These are phyloP conservation scores for Sylvietta virens DNA, from an alignment of 2,113 vertebrate species.

Conservation along the genomic window DNA sequence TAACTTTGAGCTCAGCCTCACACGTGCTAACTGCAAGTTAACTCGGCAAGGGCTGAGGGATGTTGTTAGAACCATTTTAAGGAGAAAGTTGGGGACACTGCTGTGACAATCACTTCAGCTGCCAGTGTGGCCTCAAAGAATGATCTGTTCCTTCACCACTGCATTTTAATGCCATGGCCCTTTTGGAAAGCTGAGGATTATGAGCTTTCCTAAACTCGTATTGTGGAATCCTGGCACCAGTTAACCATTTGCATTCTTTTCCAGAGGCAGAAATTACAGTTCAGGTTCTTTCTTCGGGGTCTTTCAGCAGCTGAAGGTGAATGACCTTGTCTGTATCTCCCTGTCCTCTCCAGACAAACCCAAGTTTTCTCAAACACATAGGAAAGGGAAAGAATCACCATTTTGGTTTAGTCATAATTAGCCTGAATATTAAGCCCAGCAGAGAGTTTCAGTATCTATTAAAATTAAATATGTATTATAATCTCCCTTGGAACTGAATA, in stretches of 20 bases:
- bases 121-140: not conserved
- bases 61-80: not conserved
- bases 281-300: not conserved
- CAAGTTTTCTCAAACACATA: not conserved
- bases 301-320: not conserved
- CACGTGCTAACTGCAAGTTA: slow-evolving; percentile 2
- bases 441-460: not conserved
- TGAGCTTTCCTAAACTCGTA: not conserved
- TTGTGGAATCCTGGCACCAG: not conserved
- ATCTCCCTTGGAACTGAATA: not conserved
- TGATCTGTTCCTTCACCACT: not conserved
- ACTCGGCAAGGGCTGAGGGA: not conserved
- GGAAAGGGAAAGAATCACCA: not conserved
- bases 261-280: not conserved
- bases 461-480: not conserved
- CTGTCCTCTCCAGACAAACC: not conserved
- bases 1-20: slow-evolving; percentile 24
- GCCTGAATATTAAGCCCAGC: not conserved
- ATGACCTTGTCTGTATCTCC: not conserved
- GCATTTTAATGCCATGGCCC: not conserved
- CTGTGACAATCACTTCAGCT: not conserved
- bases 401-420: not conserved
- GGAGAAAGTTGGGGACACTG: not conserved
- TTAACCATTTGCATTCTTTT: not conserved
- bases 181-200: not conserved